A percentile compares a stretch with the other conserved stretches of the same genome.
phyloP scores from a whole-genome alignment of 2,113 vertebrate genomes.

The Hylia prasina region DNA sequence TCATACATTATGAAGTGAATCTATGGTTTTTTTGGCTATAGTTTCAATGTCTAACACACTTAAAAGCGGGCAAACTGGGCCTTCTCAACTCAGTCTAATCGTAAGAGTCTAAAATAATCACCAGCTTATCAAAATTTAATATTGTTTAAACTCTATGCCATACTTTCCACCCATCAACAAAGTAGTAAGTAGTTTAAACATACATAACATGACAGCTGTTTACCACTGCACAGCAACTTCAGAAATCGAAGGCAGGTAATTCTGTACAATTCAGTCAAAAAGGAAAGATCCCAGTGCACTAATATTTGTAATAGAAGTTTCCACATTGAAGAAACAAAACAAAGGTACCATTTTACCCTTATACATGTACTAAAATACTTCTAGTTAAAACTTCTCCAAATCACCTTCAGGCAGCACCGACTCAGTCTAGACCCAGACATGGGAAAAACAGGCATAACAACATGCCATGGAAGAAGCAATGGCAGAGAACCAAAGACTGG shows the following conservation, averaged over 20 bases:
- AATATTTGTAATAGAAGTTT: background rate
- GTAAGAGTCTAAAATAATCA: background rate
- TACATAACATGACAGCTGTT: background rate
- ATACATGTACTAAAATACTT: background rate
- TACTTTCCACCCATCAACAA: background rate
- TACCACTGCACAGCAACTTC: background rate
- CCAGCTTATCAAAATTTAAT: background rate
- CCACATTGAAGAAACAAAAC: background rate
- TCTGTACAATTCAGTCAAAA: background rate
- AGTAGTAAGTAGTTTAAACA: background rate
- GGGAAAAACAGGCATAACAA: background rate
- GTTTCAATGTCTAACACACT: background rate
- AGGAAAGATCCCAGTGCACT: background rate
- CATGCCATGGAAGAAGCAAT: background rate
- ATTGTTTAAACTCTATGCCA: background rate
- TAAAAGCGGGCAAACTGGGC: background rate
- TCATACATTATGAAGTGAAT: background rate
- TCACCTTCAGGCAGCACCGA: background rate
- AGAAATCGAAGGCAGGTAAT: background rate
- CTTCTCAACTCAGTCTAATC: background rate
- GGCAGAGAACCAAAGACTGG: background rate
- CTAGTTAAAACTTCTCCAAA: background rate
- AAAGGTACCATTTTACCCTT: background rate
- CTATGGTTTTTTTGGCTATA: background rate
- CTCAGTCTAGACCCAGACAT: background rate